Conservation (phyloP, 1,140 invertebrate species). For the Sycophila sp. region DNA sequence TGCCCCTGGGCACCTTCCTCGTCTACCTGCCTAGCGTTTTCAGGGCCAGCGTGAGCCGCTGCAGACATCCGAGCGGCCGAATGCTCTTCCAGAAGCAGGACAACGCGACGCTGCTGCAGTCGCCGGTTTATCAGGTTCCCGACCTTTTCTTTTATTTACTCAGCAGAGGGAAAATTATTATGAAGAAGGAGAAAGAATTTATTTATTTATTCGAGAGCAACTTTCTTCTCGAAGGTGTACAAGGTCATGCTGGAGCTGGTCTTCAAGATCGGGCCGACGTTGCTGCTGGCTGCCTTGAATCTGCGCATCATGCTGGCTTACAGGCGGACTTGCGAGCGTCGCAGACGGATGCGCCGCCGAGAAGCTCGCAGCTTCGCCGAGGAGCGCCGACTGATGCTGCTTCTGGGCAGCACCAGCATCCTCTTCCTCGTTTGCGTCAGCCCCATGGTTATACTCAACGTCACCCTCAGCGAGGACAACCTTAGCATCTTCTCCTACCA, state of each 20-base stretch:
- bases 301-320: slow-evolving; percentile 77
- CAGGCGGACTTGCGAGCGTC: slow-evolving; percentile 72
- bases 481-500: slow-evolving; percentile 73
- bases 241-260: slow-evolving; percentile 73
- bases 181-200: too few relatives aligned
- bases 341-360: slow-evolving; percentile 71
- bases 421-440: slow-evolving; percentile 80
- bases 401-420: slow-evolving; percentile 78
- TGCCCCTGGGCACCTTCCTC: slow-evolving; percentile 72
- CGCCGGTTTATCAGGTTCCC: slow-evolving; percentile 69
- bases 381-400: slow-evolving; percentile 75
- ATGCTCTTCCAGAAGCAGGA: slow-evolving; percentile 42
- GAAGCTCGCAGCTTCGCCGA: slow-evolving; percentile 75
- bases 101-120: slow-evolving; percentile 38
- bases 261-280: slow-evolving; percentile 75
- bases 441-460: slow-evolving; percentile 79
- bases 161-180: too few relatives aligned
- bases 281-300: slow-evolving; percentile 76
- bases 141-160: too few relatives aligned
- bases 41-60: slow-evolving; percentile 71
- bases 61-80: slow-evolving; percentile 46
- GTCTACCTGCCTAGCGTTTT: slow-evolving; percentile 75
- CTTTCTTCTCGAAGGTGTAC: too few relatives aligned
- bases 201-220: too few relatives aligned
- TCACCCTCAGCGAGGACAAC: slow-evolving; percentile 73